These are phyloP conservation scores for Congeria kusceri DNA, from an alignment of 2,888 invertebrate species.

Conservation along the genomic window DNA sequence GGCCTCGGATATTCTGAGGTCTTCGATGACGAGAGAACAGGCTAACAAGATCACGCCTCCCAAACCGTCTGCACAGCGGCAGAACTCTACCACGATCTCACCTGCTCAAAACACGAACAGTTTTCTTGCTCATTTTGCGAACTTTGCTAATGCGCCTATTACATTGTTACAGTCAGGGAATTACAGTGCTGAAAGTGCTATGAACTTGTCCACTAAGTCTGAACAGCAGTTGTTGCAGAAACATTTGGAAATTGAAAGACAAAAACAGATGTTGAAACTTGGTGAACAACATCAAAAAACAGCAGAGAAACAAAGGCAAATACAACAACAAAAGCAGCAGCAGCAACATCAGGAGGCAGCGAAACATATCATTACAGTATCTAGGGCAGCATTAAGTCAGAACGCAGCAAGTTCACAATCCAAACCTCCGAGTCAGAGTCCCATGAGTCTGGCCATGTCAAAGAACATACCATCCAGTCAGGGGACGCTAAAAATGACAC, in stretches of 20 bases:
- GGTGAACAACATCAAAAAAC: slow-evolving; percentile 15
- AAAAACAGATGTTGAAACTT: slow-evolving; percentile 8
- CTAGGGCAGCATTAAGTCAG: not conserved
- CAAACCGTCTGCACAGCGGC: slow-evolving; percentile 32
- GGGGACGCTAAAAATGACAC: slow-evolving; percentile 12
- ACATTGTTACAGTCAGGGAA: not conserved
- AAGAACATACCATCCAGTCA: slow-evolving; percentile 27
- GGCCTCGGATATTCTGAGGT: slow-evolving; percentile 67
- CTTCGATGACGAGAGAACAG: slow-evolving; percentile 48
- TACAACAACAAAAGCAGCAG: slow-evolving; percentile 24
- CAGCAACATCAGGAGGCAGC: slow-evolving; percentile 14
- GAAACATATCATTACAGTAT: slow-evolving; percentile 17
- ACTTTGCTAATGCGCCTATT: slow-evolving; percentile 50
- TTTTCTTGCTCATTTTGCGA: slow-evolving; percentile 69
- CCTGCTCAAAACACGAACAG: slow-evolving; percentile 14
- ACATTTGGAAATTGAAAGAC: slow-evolving; percentile 3
- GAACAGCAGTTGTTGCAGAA: not conserved
- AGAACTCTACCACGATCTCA: slow-evolving; percentile 30
- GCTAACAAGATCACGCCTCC: slow-evolving; percentile 18
- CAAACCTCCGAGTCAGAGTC: slow-evolving; percentile 38
- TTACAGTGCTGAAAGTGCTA: not conserved
- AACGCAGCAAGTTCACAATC: not conserved
- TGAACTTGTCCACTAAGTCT: slow-evolving; percentile 4
- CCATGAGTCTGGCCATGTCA: slow-evolving; percentile 50
- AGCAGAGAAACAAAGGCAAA: slow-evolving; percentile 23